phyloP scores from a whole-genome alignment of 2,888 invertebrate species.

The Caenorhabditis virilis region DNA sequence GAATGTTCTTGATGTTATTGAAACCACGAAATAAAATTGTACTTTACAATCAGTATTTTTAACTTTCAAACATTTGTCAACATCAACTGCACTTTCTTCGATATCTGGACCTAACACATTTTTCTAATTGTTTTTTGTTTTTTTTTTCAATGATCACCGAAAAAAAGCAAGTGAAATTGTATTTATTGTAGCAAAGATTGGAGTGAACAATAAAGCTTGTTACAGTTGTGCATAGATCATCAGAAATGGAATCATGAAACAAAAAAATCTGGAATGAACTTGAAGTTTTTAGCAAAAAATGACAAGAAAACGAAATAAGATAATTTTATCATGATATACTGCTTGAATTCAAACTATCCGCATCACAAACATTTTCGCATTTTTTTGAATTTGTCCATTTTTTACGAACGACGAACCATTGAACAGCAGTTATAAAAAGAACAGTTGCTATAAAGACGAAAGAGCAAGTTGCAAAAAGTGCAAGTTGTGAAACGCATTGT shows the following conservation, averaged over 20 bases:
- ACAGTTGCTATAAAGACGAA: constrained; percentile 34
- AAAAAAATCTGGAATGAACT: constrained; percentile 7
- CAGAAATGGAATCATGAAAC: background rate
- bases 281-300: background rate
- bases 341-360: constrained; percentile 21
- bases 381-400: constrained; percentile 33
- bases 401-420: constrained; percentile 33
- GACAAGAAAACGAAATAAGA: background rate
- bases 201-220: too few relatives aligned
- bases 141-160: too few relatives aligned
- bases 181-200: too few relatives aligned
- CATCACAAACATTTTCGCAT: constrained; percentile 21
- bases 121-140: too few relatives aligned
- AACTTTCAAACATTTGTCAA: too few relatives aligned
- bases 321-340: constrained; percentile 11
- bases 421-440: constrained; percentile 25
- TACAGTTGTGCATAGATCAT: too few relatives aligned
- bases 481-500: constrained; percentile 28
- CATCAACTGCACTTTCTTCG: too few relatives aligned
- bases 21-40: too few relatives aligned
- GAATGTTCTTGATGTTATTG: too few relatives aligned
- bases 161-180: too few relatives aligned
- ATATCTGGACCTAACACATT: too few relatives aligned
- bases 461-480: constrained; percentile 28
- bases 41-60: too few relatives aligned